Base-by-base conservation (phyloP, 2,797 vertebrate species). In the Falco columbarius region DNA sequence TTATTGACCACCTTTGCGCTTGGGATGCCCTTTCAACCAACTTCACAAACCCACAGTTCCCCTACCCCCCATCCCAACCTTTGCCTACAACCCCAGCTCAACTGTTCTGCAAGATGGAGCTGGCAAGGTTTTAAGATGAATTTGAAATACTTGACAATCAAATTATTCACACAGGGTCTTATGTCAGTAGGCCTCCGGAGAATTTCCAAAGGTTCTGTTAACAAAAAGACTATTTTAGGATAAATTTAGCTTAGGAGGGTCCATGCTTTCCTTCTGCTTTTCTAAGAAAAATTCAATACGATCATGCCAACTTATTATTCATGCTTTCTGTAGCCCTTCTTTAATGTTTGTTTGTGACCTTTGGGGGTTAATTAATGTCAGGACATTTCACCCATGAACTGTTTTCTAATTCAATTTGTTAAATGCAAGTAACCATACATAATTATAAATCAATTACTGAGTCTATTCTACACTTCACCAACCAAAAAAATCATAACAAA, bases 391-490 rank as follows among this genome's bases (percentile, higher is more conserved):
- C 56, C 49, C 66, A 67, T 79, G 67, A 87, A 92, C 51, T 58
- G 32, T 76, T 96, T 96, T 94, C 58, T 94, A 82, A 97, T 95
- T 85, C 58, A 82, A 65, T 90, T 94, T 95, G 61, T 89, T 94
- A 70, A 95, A 93, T 65, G 88, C 38, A 92, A 96, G 59, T 82
- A 87, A 95, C 23, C 65, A 47, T 95, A 92, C 90, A 92, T 92
- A 93, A 95, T 91, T 96, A 96, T 71, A 89, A 63, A 97, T 90
- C 62, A 97, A 63, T 95, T 94, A 95, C 79, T 23, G 58, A 81
- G 63, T 40, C 40, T 92, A 81, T 80, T 80, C 58, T 90, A 80
- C 4, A 91, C 46, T 76, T 90, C 72, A 79, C 23, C 44, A 47
- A 74, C 44, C 62, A 95, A 97, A 96, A 88, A 77, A 88, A 65